Conservation (phyloP, 2,113 vertebrate species). For the Neolamprologus longior region DNA sequence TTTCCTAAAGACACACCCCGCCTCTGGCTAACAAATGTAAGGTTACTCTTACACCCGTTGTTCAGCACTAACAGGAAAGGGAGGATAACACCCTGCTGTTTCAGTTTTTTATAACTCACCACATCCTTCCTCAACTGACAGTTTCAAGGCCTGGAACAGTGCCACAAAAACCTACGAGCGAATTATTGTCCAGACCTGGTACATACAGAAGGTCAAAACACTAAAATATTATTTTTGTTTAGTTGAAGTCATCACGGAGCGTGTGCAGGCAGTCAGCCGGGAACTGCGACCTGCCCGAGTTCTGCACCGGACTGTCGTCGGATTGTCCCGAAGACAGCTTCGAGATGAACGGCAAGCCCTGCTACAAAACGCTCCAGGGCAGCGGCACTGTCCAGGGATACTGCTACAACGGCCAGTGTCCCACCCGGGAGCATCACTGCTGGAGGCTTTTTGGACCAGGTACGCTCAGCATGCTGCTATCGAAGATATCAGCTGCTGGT, state of each 20-base stretch:
- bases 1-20: neutral
- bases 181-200: neutral
- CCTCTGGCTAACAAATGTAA: neutral
- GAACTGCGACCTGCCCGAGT: slow-evolving; percentile 79
- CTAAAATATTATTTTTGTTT: neutral
- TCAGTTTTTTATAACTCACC: neutral
- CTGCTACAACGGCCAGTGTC: slow-evolving; percentile 83
- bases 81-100: neutral
- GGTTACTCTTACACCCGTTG: neutral
- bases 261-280: slow-evolving; percentile 68
- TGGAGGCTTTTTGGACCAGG: slow-evolving; percentile 80
- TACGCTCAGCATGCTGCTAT: slow-evolving; percentile 19
- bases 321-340: slow-evolving; percentile 82
- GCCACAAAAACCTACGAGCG: neutral
- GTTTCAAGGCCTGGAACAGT: neutral
- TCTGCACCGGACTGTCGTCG: slow-evolving; percentile 69
- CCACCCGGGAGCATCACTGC: slow-evolving; percentile 74
- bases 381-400: slow-evolving; percentile 58
- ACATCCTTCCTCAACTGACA: slow-evolving; percentile 30
- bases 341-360: slow-evolving; percentile 81
- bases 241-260: slow-evolving; percentile 67
- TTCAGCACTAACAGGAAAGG: slow-evolving; percentile 29
- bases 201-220: neutral
- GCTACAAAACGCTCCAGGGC: slow-evolving; percentile 57
- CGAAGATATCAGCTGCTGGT: neutral